phyloP scores from a whole-genome alignment of 2,797 vertebrate species.

The Onychomys leucogaster region DNA sequence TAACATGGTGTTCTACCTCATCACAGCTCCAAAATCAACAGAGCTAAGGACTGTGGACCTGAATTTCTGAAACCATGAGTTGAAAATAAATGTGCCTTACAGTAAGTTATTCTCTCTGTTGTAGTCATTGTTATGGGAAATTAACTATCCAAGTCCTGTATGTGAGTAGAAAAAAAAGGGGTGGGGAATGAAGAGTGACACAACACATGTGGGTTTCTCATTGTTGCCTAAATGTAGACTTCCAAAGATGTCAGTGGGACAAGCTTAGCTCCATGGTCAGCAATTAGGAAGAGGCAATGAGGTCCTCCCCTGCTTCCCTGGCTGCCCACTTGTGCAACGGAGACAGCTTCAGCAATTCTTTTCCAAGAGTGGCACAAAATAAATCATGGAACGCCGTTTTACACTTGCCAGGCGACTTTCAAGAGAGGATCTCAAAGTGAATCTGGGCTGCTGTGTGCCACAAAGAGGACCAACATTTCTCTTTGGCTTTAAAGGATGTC shows the following conservation, averaged over 20 bases:
- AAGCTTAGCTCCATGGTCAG: conserved; percentile 7
- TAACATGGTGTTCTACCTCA: neutral
- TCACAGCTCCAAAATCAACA: neutral
- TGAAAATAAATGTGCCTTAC: neutral
- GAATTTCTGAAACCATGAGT: neutral
- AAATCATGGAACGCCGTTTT: conserved; percentile 65
- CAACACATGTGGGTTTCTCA: neutral
- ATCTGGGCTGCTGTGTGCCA: conserved; percentile 72
- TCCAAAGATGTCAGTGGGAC: neutral
- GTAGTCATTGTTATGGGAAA: neutral
- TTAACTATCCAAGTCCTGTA: neutral
- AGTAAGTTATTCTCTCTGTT: neutral
- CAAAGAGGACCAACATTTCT: conserved; percentile 78
- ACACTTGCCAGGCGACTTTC: conserved; percentile 71
- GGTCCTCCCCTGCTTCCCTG: neutral
- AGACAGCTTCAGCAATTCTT: conserved; percentile 31
- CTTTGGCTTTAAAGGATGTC: conserved; percentile 79
- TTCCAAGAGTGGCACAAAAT: conserved; percentile 42
- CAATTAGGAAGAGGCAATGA: conserved; percentile 59
- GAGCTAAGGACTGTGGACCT: neutral
- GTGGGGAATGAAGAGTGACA: neutral
- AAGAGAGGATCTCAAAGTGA: conserved; percentile 80
- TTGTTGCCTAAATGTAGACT: neutral
- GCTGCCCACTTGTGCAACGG: neutral
- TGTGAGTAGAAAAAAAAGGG: neutral